These are phyloP conservation scores for Puntigrus tetrazona DNA, from an alignment of 2,113 vertebrate species.

Conservation along the genomic window DNA sequence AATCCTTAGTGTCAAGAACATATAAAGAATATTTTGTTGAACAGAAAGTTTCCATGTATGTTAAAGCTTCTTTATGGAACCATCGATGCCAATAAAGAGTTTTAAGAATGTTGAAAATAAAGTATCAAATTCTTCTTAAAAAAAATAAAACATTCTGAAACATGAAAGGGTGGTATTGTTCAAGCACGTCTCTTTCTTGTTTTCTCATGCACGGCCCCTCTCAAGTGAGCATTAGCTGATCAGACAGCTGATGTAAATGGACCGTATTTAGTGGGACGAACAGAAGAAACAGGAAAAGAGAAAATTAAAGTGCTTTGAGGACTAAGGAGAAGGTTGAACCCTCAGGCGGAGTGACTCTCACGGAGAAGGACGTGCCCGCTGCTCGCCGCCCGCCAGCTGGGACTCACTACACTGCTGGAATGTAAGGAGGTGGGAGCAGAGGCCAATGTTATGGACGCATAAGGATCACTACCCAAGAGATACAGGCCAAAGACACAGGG, in stretches of 20 bases:
- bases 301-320: background rate
- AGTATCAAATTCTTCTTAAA: background rate
- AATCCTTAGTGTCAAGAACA: background rate
- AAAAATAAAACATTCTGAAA: background rate
- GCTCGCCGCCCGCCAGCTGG: background rate
- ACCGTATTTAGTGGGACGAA: background rate
- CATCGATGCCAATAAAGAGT: background rate
- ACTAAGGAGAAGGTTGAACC: background rate
- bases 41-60: background rate
- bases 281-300: background rate
- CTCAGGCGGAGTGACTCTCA: background rate
- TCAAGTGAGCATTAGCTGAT: background rate
- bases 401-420: constrained; percentile 11
- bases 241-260: background rate
- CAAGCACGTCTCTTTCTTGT: too few species aligned
- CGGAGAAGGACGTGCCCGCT: background rate
- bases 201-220: background rate
- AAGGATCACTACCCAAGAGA: background rate
- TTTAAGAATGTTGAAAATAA: background rate
- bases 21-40: background rate
- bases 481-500: constrained; percentile 8
- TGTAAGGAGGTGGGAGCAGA: constrained; percentile 1
- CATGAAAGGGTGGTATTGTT: background rate
- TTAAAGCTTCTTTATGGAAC: background rate
- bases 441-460: background rate